A percentile compares a stretch with the other conserved stretches of the same genome.
Evolutionary conservation across 2,797 vertebrate species (phyloP).

Genomic region (Microhierax caerulescens): DNA sequence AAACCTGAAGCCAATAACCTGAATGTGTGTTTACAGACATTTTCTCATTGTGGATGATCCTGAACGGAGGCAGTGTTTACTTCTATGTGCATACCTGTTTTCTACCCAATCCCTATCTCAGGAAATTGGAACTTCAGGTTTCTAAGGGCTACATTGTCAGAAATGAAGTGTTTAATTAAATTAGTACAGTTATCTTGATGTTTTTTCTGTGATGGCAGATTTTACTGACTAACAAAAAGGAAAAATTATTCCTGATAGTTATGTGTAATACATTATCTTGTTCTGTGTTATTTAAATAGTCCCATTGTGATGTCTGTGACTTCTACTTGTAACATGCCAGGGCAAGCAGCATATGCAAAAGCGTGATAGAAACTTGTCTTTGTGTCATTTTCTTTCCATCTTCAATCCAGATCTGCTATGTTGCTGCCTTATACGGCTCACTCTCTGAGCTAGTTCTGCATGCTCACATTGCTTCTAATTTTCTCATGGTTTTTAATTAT

Average conservation of each 20-base stretch:
- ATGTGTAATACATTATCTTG: background rate
- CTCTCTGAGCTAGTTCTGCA: background rate
- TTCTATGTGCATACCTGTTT: background rate
- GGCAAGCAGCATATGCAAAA: background rate
- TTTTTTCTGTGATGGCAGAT: background rate
- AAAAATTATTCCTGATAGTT: background rate
- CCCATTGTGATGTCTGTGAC: background rate
- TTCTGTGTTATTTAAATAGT: background rate
- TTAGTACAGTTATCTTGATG: background rate
- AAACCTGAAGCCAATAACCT: background rate
- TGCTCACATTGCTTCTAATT: background rate
- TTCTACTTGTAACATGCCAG: background rate
- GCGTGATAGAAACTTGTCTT: background rate
- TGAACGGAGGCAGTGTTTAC: background rate
- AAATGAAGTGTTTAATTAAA: background rate
- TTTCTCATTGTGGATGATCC: background rate
- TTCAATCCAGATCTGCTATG: background rate
- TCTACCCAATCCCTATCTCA: background rate
- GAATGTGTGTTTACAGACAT: background rate
- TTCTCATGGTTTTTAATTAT: background rate
- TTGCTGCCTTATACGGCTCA: background rate
- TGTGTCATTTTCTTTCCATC: background rate
- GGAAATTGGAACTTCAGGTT: background rate
- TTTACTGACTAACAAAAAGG: background rate
- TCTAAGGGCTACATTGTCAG: background rate